These are phyloP conservation scores for Athalia circularis DNA, from an alignment of 2,888 invertebrate genomes.

Conservation along the genomic window DNA sequence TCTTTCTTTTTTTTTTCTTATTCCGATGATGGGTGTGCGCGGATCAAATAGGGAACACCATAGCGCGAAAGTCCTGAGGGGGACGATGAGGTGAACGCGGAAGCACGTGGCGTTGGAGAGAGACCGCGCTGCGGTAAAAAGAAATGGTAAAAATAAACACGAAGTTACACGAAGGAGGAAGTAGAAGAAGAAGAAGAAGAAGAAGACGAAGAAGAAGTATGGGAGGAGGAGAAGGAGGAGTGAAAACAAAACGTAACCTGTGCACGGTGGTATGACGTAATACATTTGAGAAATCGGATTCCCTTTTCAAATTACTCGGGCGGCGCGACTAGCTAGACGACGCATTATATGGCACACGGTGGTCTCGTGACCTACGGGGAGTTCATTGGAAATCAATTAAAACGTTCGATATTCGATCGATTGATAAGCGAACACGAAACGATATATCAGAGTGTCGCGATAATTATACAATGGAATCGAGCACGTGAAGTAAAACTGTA, in stretches of 20 bases:
- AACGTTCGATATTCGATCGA: no score
- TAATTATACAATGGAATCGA: no score
- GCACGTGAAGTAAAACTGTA: not conserved
- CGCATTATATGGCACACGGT: no score
- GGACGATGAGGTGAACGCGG: not conserved
- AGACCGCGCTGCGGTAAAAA: not conserved
- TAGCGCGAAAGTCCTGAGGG: not conserved
- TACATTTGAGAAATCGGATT: conserved; percentile 44
- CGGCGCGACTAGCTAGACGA: conserved; percentile 1
- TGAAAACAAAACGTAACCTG: conserved; percentile 24
- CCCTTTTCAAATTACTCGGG: conserved; percentile 46
- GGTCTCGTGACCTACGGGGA: conserved; percentile 27
- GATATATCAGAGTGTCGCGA: no score
- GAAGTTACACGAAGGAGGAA: no score
- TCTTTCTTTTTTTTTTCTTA: no score
- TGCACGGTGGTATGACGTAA: conserved; percentile 42
- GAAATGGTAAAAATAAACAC: not conserved
- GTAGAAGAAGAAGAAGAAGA: conserved; percentile 9
- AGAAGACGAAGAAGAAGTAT: conserved; percentile 15
- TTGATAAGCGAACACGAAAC: no score
- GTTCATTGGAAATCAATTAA: not conserved
- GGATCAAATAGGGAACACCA: no score
- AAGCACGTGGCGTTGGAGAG: not conserved
- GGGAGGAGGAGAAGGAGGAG: not conserved
- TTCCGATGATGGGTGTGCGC: no score